A percentile compares a stretch with the other conserved stretches of the same genome.
These are phyloP conservation scores for Sebastolobus altivelis DNA, from an alignment of 2,797 vertebrate genomes.

Conservation along the genomic window DNA sequence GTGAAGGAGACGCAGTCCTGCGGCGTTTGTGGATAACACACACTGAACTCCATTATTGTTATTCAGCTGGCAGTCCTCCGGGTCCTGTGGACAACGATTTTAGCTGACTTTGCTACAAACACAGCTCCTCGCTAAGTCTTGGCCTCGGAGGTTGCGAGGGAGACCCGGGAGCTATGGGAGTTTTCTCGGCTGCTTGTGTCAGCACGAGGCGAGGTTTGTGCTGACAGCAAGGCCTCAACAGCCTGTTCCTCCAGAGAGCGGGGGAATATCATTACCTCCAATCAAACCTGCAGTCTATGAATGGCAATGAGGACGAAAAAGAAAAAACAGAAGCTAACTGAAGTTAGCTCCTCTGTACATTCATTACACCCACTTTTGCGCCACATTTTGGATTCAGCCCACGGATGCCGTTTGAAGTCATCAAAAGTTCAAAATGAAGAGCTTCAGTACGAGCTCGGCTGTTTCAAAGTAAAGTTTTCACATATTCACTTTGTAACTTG, in stretches of 20 bases:
- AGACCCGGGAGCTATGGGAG: constrained; percentile 50
- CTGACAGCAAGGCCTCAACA: constrained; percentile 73
- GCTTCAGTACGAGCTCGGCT: neutral
- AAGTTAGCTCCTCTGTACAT: constrained; percentile 66
- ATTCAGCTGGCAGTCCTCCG: constrained; percentile 62
- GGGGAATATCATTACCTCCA: constrained; percentile 75
- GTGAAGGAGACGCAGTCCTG: constrained; percentile 38
- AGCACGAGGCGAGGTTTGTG: constrained; percentile 75
- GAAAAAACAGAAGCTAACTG: constrained; percentile 38
- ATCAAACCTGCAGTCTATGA: constrained; percentile 70
- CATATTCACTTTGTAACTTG: constrained; percentile 24
- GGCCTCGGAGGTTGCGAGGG: constrained; percentile 50
- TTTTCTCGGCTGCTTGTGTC: constrained; percentile 68
- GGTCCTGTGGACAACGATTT: constrained; percentile 49
- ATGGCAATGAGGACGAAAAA: constrained; percentile 70
- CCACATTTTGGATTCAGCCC: constrained; percentile 43
- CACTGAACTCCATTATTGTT: constrained; percentile 51
- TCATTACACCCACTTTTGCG: constrained; percentile 35
- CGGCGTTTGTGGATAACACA: constrained; percentile 28
- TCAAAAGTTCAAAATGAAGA: constrained; percentile 59
- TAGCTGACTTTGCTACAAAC: constrained; percentile 70
- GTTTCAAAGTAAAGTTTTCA: constrained; percentile 36
- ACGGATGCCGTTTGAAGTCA: constrained; percentile 37
- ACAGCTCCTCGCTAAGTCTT: constrained; percentile 43
- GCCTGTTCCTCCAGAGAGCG: constrained; percentile 51